Conservation (phyloP, 2,888 invertebrate species). For the Lycaena phlaeas region DNA sequence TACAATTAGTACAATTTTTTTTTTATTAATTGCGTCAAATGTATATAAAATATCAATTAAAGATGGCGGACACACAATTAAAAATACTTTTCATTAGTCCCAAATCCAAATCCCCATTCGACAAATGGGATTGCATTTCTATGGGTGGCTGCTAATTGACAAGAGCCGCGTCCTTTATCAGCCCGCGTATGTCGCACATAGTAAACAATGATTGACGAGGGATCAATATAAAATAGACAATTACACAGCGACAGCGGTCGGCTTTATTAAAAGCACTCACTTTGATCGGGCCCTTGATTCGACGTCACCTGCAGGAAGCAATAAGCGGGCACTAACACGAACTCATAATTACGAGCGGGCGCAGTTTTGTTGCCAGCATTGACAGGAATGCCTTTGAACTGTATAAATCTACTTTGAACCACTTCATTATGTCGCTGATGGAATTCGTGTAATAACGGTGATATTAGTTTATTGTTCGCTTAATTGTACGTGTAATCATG, state of each 20-base stretch:
- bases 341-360: constrained; percentile 48
- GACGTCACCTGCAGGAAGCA: constrained; percentile 62
- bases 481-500: background rate
- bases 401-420: constrained; percentile 37
- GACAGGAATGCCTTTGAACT: constrained; percentile 51
- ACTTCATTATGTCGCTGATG: constrained; percentile 39
- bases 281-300: constrained; percentile 56
- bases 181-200: background rate
- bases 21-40: too few relatives aligned
- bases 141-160: background rate
- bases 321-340: constrained; percentile 46
- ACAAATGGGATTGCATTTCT: background rate
- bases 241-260: constrained; percentile 20
- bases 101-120: background rate
- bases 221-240: constrained; percentile 6
- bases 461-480: background rate
- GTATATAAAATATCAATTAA: too few relatives aligned
- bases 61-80: too few relatives aligned
- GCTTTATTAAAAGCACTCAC: constrained; percentile 65
- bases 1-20: too few relatives aligned
- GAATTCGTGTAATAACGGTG: constrained; percentile 5
- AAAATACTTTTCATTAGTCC: background rate
- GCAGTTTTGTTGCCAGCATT: too few relatives aligned
- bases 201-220: constrained; percentile 3
- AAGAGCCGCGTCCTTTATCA: too few relatives aligned